Percentiles rank a stretch among this genome's conserved stretches.
Conservation (phyloP, 2,113 vertebrate genomes). For the Sebastes schlegelii region DNA sequence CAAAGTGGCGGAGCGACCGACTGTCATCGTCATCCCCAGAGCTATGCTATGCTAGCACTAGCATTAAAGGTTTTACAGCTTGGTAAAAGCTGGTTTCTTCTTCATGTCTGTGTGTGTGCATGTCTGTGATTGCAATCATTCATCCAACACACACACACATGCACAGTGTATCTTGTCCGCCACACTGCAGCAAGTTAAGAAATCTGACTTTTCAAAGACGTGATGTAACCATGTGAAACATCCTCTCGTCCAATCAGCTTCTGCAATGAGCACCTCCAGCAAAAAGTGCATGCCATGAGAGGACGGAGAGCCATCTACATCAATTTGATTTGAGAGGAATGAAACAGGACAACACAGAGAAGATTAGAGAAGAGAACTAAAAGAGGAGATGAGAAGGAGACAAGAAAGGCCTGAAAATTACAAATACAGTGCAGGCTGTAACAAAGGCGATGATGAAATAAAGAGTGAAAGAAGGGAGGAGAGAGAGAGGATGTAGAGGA, state of each 20-base stretch:
- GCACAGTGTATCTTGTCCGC: neutral
- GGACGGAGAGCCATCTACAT: conserved; percentile 27
- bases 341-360: conserved; percentile 36
- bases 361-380: conserved; percentile 46
- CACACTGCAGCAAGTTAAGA: conserved; percentile 20
- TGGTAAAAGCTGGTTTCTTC: too few relatives aligned
- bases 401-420: conserved; percentile 41
- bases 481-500: neutral
- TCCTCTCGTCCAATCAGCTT: conserved; percentile 29
- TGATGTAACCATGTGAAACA: conserved; percentile 65
- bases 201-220: conserved; percentile 21
- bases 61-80: neutral
- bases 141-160: neutral
- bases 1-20: too few relatives aligned
- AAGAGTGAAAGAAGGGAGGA: neutral
- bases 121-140: neutral
- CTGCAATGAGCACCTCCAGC: conserved; percentile 21
- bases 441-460: conserved; percentile 54
- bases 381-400: conserved; percentile 46
- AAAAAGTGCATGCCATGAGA: conserved; percentile 1
- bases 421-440: conserved; percentile 22
- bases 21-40: too few relatives aligned
- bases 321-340: conserved; percentile 21
- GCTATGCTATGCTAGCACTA: too few relatives aligned
- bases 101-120: neutral